phyloP scores from a whole-genome alignment of 2,888 invertebrate genomes.

The Polyommatus iphigenia region DNA sequence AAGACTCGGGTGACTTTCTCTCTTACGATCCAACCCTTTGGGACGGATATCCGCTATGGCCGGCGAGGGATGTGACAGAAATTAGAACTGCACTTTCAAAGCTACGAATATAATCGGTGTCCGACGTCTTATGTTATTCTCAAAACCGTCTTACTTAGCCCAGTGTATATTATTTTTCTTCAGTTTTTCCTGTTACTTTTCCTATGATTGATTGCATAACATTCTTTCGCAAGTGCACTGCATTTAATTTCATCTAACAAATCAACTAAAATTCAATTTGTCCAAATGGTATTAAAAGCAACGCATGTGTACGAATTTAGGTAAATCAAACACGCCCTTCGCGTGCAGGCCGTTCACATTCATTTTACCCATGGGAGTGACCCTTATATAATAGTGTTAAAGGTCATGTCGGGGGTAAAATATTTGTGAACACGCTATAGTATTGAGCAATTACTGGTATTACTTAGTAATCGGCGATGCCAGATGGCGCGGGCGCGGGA shows the following conservation, averaged over 20 bases:
- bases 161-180: neutral
- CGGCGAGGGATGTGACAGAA: neutral
- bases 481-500: constrained; percentile 70
- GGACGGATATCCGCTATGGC: constrained; percentile 10
- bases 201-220: neutral
- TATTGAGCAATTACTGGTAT: constrained; percentile 69
- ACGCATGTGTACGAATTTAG: constrained; percentile 18
- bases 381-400: neutral
- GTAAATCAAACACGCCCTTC: constrained; percentile 26
- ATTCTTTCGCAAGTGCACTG: neutral
- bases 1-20: constrained; percentile 13
- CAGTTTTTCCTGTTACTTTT: neutral
- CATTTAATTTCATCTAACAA: neutral
- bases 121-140: neutral
- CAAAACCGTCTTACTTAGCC: neutral
- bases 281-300: neutral
- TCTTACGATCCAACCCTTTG: neutral
- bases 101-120: neutral
- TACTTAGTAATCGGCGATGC: constrained; percentile 62
- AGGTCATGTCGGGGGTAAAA: neutral
- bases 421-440: neutral
- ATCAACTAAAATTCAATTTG: neutral
- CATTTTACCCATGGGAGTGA: neutral
- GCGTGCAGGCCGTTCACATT: neutral
- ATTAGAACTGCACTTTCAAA: constrained; percentile 13